A percentile compares a stretch with the other conserved stretches of the same genome.
Conservation (phyloP, 2,797 vertebrate species). For the Sorex maritimensis region DNA sequence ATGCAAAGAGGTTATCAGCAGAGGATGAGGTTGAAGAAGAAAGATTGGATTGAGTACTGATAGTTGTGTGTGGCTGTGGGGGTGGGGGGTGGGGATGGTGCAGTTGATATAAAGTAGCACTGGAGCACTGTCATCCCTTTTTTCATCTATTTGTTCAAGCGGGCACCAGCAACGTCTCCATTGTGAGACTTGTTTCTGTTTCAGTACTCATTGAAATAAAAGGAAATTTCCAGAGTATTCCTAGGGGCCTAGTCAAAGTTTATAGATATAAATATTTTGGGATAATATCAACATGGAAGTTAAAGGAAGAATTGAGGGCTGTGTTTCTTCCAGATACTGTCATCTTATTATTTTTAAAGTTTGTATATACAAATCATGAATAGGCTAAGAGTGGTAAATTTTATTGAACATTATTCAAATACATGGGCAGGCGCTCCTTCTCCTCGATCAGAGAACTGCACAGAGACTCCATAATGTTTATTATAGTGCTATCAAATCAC, state of each 20-base stretch:
- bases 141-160: no score
- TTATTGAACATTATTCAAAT: slow-evolving; percentile 31
- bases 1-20: neutral
- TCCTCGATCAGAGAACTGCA: neutral
- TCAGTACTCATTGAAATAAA: neutral
- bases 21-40: slow-evolving; percentile 1
- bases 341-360: neutral
- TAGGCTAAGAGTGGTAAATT: slow-evolving; percentile 1
- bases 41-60: slow-evolving; percentile 20
- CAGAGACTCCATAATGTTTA: neutral
- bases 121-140: no score
- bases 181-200: no score
- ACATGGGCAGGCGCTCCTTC: neutral
- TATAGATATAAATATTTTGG: slow-evolving; percentile 14
- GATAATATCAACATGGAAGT: neutral
- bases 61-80: no score
- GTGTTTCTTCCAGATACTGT: neutral
- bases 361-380: slow-evolving; percentile 18
- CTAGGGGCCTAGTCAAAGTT: neutral
- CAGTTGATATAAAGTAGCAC: neutral
- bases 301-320: neutral
- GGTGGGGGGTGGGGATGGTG: no score
- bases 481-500: neutral
- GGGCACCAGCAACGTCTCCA: no score
- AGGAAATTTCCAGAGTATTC: neutral